These are phyloP conservation scores for Caenorhabditis imperialis DNA, from an alignment of 2,888 invertebrate genomes.

Conservation along the genomic window DNA sequence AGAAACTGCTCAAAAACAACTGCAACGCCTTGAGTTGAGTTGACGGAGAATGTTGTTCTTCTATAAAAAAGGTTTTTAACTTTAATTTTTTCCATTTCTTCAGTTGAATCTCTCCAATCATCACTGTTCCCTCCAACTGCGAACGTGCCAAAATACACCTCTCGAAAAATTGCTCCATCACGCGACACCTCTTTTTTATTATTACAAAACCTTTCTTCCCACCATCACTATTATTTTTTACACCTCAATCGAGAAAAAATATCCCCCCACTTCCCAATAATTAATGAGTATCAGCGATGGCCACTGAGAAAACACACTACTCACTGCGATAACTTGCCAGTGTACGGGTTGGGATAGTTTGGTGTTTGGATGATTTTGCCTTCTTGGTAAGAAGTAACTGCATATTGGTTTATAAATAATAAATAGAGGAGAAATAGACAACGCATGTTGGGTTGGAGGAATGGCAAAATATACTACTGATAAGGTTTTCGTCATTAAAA, in stretches of 20 bases:
- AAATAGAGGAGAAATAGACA: not conserved
- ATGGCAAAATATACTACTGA: too few relatives aligned
- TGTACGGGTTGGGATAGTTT: conserved; percentile 35
- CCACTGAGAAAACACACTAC: conserved; percentile 3
- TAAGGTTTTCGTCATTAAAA: not conserved
- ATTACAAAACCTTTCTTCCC: conserved; percentile 6
- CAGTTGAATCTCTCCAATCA: too few relatives aligned
- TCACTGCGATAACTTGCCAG: conserved; percentile 41
- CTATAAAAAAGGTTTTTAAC: not conserved
- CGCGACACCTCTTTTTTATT: too few relatives aligned
- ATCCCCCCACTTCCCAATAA: conserved; percentile 37
- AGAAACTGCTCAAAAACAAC: conserved; percentile 52
- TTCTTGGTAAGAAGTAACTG: conserved; percentile 26
- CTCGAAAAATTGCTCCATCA: conserved; percentile 12
- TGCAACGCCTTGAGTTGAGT: conserved; percentile 29
- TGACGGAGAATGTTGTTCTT: conserved; percentile 4
- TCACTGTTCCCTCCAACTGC: too few relatives aligned
- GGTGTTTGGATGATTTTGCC: conserved; percentile 23
- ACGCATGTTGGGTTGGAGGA: conserved; percentile 5
- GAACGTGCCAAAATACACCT: conserved; percentile 24
- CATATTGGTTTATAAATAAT: not conserved
- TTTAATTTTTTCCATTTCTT: too few relatives aligned
- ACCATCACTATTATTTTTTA: conserved; percentile 13
- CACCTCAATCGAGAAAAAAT: too few relatives aligned
- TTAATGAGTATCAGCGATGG: conserved; percentile 21